Percentiles rank a stretch among this genome's conserved stretches.
Conservation (phyloP, 2,888 invertebrate species). For the Protodeltote pygarga region DNA sequence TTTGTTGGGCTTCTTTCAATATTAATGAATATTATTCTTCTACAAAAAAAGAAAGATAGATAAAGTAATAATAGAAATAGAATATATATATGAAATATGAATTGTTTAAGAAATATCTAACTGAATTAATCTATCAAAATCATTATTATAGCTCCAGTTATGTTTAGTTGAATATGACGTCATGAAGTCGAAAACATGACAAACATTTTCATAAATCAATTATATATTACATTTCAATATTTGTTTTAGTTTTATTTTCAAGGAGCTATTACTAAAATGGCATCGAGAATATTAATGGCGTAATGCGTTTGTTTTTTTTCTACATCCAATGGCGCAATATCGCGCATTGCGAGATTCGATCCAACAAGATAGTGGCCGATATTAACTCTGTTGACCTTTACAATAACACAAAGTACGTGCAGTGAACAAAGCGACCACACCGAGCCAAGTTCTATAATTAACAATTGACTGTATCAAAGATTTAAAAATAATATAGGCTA, state of each 20-base stretch:
- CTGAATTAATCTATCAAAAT: too few species aligned
- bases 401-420: conserved; percentile 44
- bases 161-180: too few species aligned
- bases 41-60: too few species aligned
- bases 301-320: conserved; percentile 32
- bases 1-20: too few species aligned
- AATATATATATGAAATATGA: too few species aligned
- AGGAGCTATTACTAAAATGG: conserved; percentile 28
- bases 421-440: conserved; percentile 51
- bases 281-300: conserved; percentile 25
- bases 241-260: conserved; percentile 22
- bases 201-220: neutral
- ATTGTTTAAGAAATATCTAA: too few species aligned
- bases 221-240: conserved; percentile 6
- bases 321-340: conserved; percentile 41
- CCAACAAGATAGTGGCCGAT: conserved; percentile 46
- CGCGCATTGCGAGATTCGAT: conserved; percentile 36
- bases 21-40: too few species aligned
- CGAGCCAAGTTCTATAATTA: conserved; percentile 60
- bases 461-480: conserved; percentile 47
- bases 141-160: too few species aligned
- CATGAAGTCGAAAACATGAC: too few species aligned
- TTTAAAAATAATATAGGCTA: conserved; percentile 56
- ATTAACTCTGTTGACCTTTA: conserved; percentile 55
- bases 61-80: too few species aligned